phyloP scores from a whole-genome alignment of 2,888 invertebrate species.

The Molanna angustata region DNA sequence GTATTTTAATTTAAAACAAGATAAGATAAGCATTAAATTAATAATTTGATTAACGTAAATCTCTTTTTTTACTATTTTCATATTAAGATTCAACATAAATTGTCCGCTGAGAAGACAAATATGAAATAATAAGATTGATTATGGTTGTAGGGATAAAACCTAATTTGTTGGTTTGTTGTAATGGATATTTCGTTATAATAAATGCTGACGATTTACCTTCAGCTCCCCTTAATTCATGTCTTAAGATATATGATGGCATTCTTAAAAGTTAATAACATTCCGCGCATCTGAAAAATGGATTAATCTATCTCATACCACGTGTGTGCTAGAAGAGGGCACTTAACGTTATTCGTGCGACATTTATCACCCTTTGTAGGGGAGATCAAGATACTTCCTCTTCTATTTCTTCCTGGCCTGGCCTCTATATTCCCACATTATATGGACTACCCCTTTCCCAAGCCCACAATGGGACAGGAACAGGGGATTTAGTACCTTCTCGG shows the following conservation, averaged over 20 bases:
- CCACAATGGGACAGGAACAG: neutral
- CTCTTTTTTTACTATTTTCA: too few relatives aligned
- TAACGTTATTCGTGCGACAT: constrained; percentile 30
- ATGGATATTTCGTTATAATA: constrained; percentile 7
- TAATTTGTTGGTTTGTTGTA: too few relatives aligned
- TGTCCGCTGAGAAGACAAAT: too few relatives aligned
- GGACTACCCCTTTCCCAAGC: neutral
- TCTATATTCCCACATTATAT: neutral
- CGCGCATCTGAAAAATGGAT: constrained; percentile 32
- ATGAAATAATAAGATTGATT: too few relatives aligned
- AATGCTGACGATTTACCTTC: constrained; percentile 12
- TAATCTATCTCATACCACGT: constrained; percentile 28
- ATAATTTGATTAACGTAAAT: too few relatives aligned
- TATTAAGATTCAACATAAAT: too few relatives aligned
- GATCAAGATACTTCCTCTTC: constrained; percentile 17
- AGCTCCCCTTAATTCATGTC: constrained; percentile 20
- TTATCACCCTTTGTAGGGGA: constrained; percentile 31
- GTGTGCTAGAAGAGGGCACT: constrained; percentile 26
- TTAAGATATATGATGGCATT: constrained; percentile 26
- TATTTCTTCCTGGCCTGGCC: neutral
- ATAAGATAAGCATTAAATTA: too few relatives aligned
- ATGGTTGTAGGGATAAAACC: too few relatives aligned
- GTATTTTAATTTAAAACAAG: too few relatives aligned
- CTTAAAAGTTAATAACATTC: constrained; percentile 33
- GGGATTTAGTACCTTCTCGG: constrained; percentile 3